Conservation (phyloP, 2,113 vertebrate species). For the Cervus canadensis region DNA sequence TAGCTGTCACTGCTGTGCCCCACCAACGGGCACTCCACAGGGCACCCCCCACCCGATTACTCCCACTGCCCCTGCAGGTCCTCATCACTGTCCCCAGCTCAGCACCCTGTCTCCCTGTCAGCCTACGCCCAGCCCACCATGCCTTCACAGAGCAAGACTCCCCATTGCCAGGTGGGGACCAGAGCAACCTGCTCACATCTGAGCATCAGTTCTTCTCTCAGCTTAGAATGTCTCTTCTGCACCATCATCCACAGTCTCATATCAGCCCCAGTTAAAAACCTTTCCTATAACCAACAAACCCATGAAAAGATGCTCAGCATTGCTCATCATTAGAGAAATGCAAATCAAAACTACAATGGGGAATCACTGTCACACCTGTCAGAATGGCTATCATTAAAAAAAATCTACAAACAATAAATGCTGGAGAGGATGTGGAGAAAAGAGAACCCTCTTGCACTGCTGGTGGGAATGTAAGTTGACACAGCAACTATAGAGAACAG, state of each 20-base stretch:
- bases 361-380: neutral
- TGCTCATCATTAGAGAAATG: neutral
- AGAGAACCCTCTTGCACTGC: neutral
- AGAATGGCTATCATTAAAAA: neutral
- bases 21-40: fast-evolving
- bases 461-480: neutral
- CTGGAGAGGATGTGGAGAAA: neutral
- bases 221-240: neutral
- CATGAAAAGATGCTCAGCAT: neutral
- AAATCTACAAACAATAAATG: neutral
- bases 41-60: no score
- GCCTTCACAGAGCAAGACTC: neutral
- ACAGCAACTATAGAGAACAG: neutral
- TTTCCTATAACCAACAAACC: neutral
- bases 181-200: no score
- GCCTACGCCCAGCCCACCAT: fast-evolving
- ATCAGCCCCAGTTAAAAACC: neutral
- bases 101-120: fast-evolving
- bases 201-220: neutral
- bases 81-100: neutral
- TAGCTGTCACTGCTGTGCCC: neutral
- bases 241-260: neutral
- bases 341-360: neutral
- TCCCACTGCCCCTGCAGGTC: neutral
- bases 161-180: neutral